Evolutionary conservation across 2,888 invertebrate species (phyloP), one percentile per base, ranked within the genome.

Genomic region (Eilema sororculum): DNA sequence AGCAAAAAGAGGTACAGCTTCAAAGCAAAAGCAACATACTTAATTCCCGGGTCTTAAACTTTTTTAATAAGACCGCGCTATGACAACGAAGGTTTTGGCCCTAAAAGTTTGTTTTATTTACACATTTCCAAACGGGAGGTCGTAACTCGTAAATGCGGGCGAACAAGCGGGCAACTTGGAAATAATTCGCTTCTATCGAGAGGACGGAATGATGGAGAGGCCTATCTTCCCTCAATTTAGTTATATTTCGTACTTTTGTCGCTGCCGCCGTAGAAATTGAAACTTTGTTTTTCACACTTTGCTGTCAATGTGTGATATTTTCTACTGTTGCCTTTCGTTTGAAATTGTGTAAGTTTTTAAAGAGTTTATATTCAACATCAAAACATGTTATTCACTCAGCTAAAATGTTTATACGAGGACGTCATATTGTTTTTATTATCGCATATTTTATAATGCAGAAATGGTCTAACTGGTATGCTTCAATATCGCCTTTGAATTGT

Each of bases 11-110:
- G 71, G 72, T 69, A 69, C 74, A 80, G 56, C 67, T 63, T 73
- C 77, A 81, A 76, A 80, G 66, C 56, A 71, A 65, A 68, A 68
- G 72, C 72, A 76, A 78, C 73, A 72, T 74, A 74, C 79, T 78
- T 84, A 79, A 86, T 81, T 80, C 73, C 68, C 70, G 68, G 71
- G 69, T 52, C 72, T 74, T 74, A 62, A 84, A 85, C 80, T 85
- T 85, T 85, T 85, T 86, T 85, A 86, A 85, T 85, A 84, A 85
- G 76, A 75, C 79, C 71, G 69, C 71, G 68, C 67, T 75, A 77
- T 76, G 78, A 78, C 78, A 77, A 69, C 63, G 46, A 59, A 65
- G 65, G 28, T 64, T 67, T 63, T 22, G 33, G 46, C 22, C 33
- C 61, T 68, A 65, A 71, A 76, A 79, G 74, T 72, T 75, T 77